These are phyloP conservation scores for Ellobius talpinus DNA, from an alignment of 2,113 vertebrate genomes.

Conservation along the genomic window DNA sequence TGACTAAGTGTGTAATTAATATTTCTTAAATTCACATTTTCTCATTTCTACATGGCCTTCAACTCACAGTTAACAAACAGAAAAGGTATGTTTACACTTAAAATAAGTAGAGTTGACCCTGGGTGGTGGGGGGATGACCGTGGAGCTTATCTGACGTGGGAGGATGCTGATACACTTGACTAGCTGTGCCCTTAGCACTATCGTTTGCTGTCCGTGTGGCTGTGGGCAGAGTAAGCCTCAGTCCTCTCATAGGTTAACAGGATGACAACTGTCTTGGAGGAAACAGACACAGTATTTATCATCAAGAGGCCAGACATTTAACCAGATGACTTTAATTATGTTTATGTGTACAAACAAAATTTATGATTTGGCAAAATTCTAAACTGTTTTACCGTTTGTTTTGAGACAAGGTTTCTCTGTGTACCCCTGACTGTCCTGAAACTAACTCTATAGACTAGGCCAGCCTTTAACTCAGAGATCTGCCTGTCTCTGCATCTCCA, in stretches of 20 bases:
- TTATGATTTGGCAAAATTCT: background rate
- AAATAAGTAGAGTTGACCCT: background rate
- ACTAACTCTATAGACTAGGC: background rate
- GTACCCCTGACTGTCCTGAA: background rate
- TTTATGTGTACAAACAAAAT: background rate
- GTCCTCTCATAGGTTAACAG: background rate
- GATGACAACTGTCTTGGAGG: background rate
- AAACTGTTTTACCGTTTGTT: background rate
- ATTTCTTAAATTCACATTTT: constrained; percentile 30
- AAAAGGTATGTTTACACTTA: background rate
- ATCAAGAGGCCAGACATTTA: background rate
- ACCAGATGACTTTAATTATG: background rate
- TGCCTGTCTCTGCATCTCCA: background rate
- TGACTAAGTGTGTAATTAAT: background rate
- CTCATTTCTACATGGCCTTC: background rate
- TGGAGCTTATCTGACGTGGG: background rate
- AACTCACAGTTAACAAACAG: constrained; percentile 3
- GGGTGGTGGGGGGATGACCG: background rate
- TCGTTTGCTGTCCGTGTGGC: background rate
- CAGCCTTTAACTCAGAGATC: background rate
- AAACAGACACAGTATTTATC: background rate
- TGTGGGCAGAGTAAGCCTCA: background rate
- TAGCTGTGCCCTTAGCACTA: background rate
- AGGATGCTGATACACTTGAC: background rate
- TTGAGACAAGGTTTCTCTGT: background rate